A percentile compares a stretch with the other conserved stretches of the same genome.
Conservation (phyloP, 2,113 vertebrate genomes). For the Paramormyrops kingsleyae region DNA sequence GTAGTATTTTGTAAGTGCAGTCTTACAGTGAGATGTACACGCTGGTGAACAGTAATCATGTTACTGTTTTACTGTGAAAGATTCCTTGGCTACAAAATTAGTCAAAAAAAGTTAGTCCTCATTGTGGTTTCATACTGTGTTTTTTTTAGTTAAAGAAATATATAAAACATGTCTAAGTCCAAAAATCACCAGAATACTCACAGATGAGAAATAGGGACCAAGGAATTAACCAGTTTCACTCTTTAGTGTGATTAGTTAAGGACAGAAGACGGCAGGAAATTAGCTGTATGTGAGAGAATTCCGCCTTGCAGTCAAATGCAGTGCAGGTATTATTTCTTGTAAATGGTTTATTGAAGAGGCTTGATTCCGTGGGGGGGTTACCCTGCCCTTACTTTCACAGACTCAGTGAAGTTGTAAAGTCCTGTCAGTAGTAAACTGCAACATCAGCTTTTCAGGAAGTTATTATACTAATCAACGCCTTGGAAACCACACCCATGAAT, state of each 20-base stretch:
- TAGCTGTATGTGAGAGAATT: not conserved
- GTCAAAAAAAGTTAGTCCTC: not conserved
- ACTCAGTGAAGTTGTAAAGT: not conserved
- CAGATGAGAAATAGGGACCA: not conserved
- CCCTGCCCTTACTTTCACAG: not conserved
- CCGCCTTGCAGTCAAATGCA: not conserved
- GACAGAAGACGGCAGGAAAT: not conserved
- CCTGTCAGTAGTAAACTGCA: not conserved
- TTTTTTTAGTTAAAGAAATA: not conserved
- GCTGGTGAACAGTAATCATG: not conserved
- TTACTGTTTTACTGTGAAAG: not conserved
- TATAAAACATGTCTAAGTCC: not conserved
- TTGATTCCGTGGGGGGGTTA: not conserved
- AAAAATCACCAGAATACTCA: not conserved
- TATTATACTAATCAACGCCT: not conserved
- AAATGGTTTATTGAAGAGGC: not conserved
- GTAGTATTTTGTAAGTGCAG: not conserved
- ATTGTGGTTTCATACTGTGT: not conserved
- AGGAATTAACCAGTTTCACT: not conserved
- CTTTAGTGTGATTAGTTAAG: not conserved
- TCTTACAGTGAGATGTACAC: not conserved
- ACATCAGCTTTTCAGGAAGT: not conserved
- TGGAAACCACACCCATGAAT: not conserved
- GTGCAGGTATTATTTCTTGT: not conserved
- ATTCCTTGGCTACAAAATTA: not conserved